Percentiles rank a stretch among this genome's conserved stretches.
These are phyloP conservation scores for Adelosebastes latens DNA, from an alignment of 2,797 vertebrate species.

Conservation along the genomic window DNA sequence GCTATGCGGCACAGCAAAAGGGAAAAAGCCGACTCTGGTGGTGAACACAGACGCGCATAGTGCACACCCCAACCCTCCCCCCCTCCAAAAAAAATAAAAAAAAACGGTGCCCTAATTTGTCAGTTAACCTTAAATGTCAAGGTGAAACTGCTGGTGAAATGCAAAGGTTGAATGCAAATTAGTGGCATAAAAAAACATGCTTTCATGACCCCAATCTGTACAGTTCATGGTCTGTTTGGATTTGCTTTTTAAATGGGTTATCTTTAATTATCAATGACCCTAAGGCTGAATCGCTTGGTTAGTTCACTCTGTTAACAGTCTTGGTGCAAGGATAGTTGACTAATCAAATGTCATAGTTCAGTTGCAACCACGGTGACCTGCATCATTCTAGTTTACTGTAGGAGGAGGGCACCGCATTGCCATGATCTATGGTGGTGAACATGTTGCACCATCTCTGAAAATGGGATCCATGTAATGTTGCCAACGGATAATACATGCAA, in stretches of 20 bases:
- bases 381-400: conserved; percentile 27
- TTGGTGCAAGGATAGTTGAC: conserved; percentile 62
- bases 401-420: conserved; percentile 12
- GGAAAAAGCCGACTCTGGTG: conserved; percentile 13
- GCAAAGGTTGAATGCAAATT: conserved; percentile 77
- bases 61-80: not conserved
- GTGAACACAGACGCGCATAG: conserved; percentile 29
- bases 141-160: conserved; percentile 65
- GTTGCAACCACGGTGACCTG: conserved; percentile 47
- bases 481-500: conserved; percentile 66
- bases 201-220: conserved; percentile 72
- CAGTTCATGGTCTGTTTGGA: conserved; percentile 73
- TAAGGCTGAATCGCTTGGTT: conserved; percentile 56
- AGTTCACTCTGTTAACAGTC: conserved; percentile 63
- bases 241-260: conserved; percentile 71
- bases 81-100: not conserved
- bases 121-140: conserved; percentile 81
- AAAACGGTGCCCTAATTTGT: conserved; percentile 64
- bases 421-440: conserved; percentile 35
- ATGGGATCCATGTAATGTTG: conserved; percentile 50
- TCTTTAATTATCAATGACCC: conserved; percentile 78
- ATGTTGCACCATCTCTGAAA: conserved; percentile 41
- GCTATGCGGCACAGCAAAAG: conserved; percentile 39
- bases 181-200: conserved; percentile 60
- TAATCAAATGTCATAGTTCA: conserved; percentile 70